Evolutionary conservation across 2,113 vertebrate species (phyloP).

Genomic region (Galeopterus variegatus): DNA sequence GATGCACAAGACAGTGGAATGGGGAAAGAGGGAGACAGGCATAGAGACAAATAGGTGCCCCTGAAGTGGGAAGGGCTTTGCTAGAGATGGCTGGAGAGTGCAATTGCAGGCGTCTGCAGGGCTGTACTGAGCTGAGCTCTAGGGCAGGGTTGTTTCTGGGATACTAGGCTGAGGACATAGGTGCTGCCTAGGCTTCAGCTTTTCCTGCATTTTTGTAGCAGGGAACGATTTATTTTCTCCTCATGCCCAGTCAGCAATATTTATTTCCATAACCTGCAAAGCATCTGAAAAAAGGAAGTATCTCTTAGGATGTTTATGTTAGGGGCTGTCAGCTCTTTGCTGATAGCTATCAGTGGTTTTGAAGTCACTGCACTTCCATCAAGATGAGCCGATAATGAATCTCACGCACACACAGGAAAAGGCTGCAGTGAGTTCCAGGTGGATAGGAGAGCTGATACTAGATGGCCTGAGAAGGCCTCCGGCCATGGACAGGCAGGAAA

Average conservation of each 20-base stretch:
- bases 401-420: constrained; percentile 43
- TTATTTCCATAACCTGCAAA: constrained; percentile 61
- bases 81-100: not conserved
- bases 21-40: not conserved
- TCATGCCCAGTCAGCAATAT: not conserved
- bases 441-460: not conserved
- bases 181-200: not conserved
- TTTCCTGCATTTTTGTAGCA: constrained; percentile 38
- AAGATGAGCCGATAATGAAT: constrained; percentile 1
- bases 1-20: not conserved
- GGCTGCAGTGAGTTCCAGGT: not conserved
- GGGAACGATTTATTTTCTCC: constrained; percentile 17
- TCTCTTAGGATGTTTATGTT: constrained; percentile 66
- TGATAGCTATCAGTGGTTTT: constrained; percentile 57
- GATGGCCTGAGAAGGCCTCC: not conserved
- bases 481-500: not conserved
- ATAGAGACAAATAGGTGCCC: not conserved
- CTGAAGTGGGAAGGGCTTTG: not conserved
- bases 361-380: constrained; percentile 39
- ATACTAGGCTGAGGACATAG: not conserved
- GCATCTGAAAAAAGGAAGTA: constrained; percentile 56
- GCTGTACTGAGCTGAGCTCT: not conserved
- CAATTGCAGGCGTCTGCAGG: not conserved
- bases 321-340: constrained; percentile 7
- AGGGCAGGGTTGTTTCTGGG: not conserved